Percentiles rank a stretch among this genome's conserved stretches.
Evolutionary conservation across 2,888 invertebrate species (phyloP).

Genomic region (Ormia ochracea): DNA sequence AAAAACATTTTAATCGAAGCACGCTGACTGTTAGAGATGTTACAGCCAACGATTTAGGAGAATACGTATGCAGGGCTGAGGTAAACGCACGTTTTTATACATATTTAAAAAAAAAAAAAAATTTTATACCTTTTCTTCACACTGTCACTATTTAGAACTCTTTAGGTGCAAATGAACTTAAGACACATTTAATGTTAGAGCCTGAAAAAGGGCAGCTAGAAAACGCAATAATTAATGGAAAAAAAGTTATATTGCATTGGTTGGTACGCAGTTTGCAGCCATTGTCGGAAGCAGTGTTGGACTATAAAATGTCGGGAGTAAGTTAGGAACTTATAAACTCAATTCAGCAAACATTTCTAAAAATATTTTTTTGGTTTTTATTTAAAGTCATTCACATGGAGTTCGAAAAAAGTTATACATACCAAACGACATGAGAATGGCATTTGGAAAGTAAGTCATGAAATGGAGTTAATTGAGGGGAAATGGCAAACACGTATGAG

Average conservation of each 20-base stretch:
- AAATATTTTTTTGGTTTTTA: slow-evolving; percentile 27
- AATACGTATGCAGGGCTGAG: slow-evolving; percentile 83
- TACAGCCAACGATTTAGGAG: slow-evolving; percentile 82
- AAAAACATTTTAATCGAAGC: slow-evolving; percentile 76
- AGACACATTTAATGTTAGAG: slow-evolving; percentile 69
- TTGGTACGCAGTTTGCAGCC: slow-evolving; percentile 73
- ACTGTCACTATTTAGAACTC: slow-evolving; percentile 64
- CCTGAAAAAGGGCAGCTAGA: slow-evolving; percentile 75
- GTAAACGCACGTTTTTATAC: slow-evolving; percentile 49
- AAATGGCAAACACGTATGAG: slow-evolving; percentile 73
- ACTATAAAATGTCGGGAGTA: slow-evolving; percentile 73
- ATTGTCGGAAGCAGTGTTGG: slow-evolving; percentile 73
- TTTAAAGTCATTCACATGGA: slow-evolving; percentile 71
- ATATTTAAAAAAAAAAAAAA: not conserved
- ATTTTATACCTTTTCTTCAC: not conserved
- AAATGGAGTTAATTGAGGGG: slow-evolving; percentile 72
- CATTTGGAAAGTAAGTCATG: slow-evolving; percentile 74
- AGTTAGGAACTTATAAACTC: slow-evolving; percentile 34
- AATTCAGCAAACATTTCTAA: not conserved
- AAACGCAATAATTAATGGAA: slow-evolving; percentile 68
- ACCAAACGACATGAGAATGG: slow-evolving; percentile 71
- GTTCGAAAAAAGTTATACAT: slow-evolving; percentile 70
- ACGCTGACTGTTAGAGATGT: slow-evolving; percentile 83
- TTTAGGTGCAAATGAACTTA: slow-evolving; percentile 70
- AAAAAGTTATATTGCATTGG: slow-evolving; percentile 72